Evolutionary conservation across 2,888 invertebrate genomes (phyloP), one percentile per base, ranked within the genome.

Genomic region (Dryadula phaetusa): DNA sequence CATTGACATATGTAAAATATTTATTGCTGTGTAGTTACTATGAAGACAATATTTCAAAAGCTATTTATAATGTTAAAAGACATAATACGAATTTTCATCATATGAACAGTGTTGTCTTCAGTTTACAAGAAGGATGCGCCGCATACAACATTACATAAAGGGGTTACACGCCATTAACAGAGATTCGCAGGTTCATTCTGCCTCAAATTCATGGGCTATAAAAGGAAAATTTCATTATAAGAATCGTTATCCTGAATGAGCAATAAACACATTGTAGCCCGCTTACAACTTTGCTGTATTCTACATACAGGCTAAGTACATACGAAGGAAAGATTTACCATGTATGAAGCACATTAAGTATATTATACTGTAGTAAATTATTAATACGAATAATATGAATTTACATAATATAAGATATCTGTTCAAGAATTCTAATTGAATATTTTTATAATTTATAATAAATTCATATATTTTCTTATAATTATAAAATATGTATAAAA

Each of bases 81-180:
- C 25, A 25, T 16, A 52, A 52, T 52, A 28, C n/a, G 52, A 52
- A 28, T 52, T 52, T 52, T 52, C 28, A 52, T 52, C 28, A 18
- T 3, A 14, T 28, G 16, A 60, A 28, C 44, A 25, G 7, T 32
- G 28, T 32, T 25, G 28, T 60, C 16, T 60, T 14, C 60, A 46
- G n/a, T 22, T 40, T 56, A 60, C 16, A 46, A 32, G 44, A 46
- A 32, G 32, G 32, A 60, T 46, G 54, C 16, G 18, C 22, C 37
- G 14, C 56, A 37, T 64, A 58, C 42, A 62, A 67, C 64, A 70
- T 56, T 37, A 65, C 40, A 62, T 60, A 65, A 70, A 58, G 65
- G 58, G 65, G 60, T 60, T 49, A 81, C 79, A 78, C 76, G 74
- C 61, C 66, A 66, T 66, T 66, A 66, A 53, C 46, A 44, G 53